Evolutionary conservation across 2,888 invertebrate genomes (phyloP), one percentile per base, ranked within the genome.

Genomic region (Diloba caeruleocephala): DNA sequence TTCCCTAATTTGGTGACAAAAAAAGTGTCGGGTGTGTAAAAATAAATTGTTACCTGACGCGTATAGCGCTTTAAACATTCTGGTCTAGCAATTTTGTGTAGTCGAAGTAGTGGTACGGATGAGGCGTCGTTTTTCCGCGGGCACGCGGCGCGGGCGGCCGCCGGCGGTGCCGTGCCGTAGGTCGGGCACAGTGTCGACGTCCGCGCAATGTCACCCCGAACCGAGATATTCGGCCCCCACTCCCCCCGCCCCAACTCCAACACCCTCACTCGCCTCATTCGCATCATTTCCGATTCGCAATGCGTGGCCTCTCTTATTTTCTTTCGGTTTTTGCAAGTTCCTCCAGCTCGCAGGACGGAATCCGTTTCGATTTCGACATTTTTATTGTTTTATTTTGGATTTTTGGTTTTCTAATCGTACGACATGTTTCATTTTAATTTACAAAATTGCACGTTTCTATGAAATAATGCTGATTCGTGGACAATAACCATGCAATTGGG

Each of bases 121-220:
- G 82, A 81, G 76, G 74, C 74, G 78, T 74, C 78, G 75, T 71
- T 81, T 62, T 85, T 85, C 85, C 84, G 82, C 76, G 76, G 73
- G 77, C 61, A 74, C 60, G 77, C 68, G 78, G 78, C 66, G 77
- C 73, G 71, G 77, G 68, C 71, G 76, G 64, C 71, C 59, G 78
- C 66, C 70, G 78, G 69, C 70, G 78, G 69, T 62, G 81, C 78
- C 78, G 87, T 87, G 82, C 82, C 85, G 88, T 91, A 92, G 91
- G 92, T 92, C 90, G 90, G 87, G 85, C 85, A 88, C 69, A 83
- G 81, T 84, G 90, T 92, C 92, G 89, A 84, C 74, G 91, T 72
- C 88, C 92, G 85, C 76, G 79, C 92, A 91, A 92, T 90, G 92
- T 92, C 92, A 92, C 92, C 92, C 87, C 85, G 86, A 77, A 77